Evolutionary conservation across 2,113 vertebrate species (phyloP).

Genomic region (Calonectris borealis): DNA sequence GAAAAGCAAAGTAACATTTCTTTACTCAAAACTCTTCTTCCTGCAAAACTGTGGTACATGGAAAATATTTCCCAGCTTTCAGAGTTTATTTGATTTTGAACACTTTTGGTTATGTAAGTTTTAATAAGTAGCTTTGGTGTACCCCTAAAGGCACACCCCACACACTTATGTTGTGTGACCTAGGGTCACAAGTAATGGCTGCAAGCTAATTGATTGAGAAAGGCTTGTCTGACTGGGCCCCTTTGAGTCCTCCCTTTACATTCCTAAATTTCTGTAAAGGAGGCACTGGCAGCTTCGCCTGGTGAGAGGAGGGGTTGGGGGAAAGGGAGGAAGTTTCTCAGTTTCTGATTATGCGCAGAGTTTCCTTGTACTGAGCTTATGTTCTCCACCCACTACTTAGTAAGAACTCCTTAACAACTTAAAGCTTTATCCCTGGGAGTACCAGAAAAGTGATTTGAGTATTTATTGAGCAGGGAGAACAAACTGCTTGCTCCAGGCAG

Average conservation of each 20-base stretch:
- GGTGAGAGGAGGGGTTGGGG: constrained; percentile 74
- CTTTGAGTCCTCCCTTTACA: constrained; percentile 89
- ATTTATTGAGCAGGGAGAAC: constrained; percentile 59
- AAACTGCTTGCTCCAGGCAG: constrained; percentile 56
- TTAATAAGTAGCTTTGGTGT: constrained; percentile 71
- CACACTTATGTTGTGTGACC: constrained; percentile 88
- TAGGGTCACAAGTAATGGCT: constrained; percentile 88
- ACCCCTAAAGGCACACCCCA: constrained; percentile 81
- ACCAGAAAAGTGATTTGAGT: constrained; percentile 64
- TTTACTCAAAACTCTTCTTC: background rate
- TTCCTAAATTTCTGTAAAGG: constrained; percentile 89
- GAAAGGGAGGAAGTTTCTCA: constrained; percentile 83
- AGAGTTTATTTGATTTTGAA: constrained; percentile 43
- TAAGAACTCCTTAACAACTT: constrained; percentile 76
- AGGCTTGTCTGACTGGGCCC: constrained; percentile 92
- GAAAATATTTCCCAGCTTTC: constrained; percentile 30
- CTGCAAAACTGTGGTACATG: background rate
- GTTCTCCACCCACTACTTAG: constrained; percentile 87
- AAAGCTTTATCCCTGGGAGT: constrained; percentile 65
- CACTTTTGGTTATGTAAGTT: constrained; percentile 71
- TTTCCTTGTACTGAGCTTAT: constrained; percentile 84
- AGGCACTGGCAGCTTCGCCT: constrained; percentile 79
- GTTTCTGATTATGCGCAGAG: constrained; percentile 87
- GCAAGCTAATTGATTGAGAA: constrained; percentile 94
- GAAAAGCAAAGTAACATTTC: background rate